phyloP scores from a whole-genome alignment of 1,140 invertebrate species.

The Drosophila murphyi region DNA sequence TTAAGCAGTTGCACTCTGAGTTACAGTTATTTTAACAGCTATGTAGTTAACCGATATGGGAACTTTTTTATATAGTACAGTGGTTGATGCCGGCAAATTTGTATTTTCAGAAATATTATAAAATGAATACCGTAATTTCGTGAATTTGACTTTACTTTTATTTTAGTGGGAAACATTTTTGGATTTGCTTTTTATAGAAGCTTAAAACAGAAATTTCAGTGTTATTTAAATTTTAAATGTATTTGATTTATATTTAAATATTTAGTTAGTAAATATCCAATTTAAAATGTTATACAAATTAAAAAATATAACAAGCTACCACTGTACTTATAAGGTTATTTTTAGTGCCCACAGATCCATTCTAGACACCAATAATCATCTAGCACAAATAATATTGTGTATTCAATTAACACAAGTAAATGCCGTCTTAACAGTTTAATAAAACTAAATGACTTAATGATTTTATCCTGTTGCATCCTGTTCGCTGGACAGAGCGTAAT shows the following conservation, averaged over 20 bases:
- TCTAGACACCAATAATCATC: background rate
- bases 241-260: too few relatives aligned
- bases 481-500: slow-evolving; percentile 63
- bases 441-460: slow-evolving; percentile 8
- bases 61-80: background rate
- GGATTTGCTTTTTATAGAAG: too few relatives aligned
- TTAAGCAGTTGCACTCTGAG: slow-evolving; percentile 53
- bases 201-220: too few relatives aligned
- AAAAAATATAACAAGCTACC: too few relatives aligned
- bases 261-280: too few relatives aligned
- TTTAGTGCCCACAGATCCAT: background rate
- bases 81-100: too few relatives aligned
- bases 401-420: slow-evolving; percentile 36
- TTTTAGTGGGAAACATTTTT: too few relatives aligned
- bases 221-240: too few relatives aligned
- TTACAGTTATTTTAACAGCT: slow-evolving; percentile 39
- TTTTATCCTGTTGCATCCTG: slow-evolving; percentile 36
- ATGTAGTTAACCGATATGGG: slow-evolving; percentile 1
- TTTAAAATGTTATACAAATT: too few relatives aligned
- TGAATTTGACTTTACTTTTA: too few relatives aligned
- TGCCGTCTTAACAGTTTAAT: slow-evolving; percentile 41
- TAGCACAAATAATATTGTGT: background rate
- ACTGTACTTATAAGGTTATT: background rate
- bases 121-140: too few relatives aligned
- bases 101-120: too few relatives aligned